Evolutionary conservation across 2,888 invertebrate species (phyloP).

Genomic region (Ichneumoninae sp.): DNA sequence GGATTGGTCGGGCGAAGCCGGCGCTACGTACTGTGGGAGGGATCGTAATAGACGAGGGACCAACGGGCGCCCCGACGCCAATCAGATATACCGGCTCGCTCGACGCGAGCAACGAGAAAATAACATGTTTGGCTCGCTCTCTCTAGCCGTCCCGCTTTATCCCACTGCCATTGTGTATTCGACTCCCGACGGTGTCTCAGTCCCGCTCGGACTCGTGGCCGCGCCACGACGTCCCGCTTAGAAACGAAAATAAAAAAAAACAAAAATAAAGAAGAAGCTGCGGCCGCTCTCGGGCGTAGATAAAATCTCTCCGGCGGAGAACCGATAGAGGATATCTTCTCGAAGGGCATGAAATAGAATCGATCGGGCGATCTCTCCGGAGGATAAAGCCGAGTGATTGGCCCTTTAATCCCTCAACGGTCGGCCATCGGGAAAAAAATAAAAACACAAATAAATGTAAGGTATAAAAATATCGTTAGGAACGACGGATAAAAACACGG

Average conservation of each 20-base stretch:
- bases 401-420: neutral
- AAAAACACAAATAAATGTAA: neutral
- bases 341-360: conserved; percentile 25
- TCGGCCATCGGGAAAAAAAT: neutral
- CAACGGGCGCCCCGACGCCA: conserved; percentile 75
- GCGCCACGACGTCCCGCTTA: conserved; percentile 47
- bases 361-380: conserved; percentile 37
- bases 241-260: conserved; percentile 32
- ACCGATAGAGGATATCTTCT: conserved; percentile 44
- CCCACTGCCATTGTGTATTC: conserved; percentile 39
- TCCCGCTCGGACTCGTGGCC: conserved; percentile 25
- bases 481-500: neutral
- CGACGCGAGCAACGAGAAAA: conserved; percentile 72
- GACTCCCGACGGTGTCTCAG: conserved; percentile 36
- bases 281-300: conserved; percentile 45
- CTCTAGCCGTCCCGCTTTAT: conserved; percentile 44
- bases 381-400: conserved; percentile 3
- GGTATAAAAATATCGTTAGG: neutral
- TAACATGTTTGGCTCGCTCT: conserved; percentile 77
- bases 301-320: conserved; percentile 59
- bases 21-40: conserved; percentile 75
- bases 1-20: conserved; percentile 76
- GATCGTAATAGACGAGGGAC: conserved; percentile 74
- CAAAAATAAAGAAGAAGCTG: conserved; percentile 21
- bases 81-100: conserved; percentile 76